Conservation (phyloP, 1,140 invertebrate species). For the Papilio glaucus region DNA sequence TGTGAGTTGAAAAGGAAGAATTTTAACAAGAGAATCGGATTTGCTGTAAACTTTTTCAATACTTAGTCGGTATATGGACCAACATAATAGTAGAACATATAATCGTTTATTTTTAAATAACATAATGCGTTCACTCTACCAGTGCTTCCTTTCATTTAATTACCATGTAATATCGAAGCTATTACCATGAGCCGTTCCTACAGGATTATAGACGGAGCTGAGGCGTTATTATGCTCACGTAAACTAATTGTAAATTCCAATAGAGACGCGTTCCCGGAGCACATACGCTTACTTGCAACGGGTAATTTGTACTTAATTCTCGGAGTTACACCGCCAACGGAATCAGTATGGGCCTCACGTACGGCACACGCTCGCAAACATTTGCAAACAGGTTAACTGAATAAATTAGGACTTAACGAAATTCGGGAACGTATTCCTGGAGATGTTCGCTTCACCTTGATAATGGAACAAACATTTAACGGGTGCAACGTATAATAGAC, state of each 20-base stretch:
- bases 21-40: too few species aligned
- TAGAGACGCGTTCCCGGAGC: constrained; percentile 9
- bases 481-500: too few species aligned
- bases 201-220: background rate
- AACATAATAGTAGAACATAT: too few species aligned
- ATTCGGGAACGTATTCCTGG: constrained; percentile 10
- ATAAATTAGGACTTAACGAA: constrained; percentile 27
- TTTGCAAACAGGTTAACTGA: constrained; percentile 30
- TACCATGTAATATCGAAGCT: constrained; percentile 21
- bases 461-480: too few species aligned
- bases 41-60: too few species aligned
- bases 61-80: too few species aligned
- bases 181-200: constrained; percentile 6
- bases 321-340: constrained; percentile 25
- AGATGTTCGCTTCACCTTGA: background rate
- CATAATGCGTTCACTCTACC: too few species aligned
- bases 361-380: constrained; percentile 23
- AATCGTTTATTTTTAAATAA: too few species aligned
- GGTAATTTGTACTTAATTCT: constrained; percentile 34
- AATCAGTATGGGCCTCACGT: constrained; percentile 28
- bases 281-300: constrained; percentile 24
- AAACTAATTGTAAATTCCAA: constrained; percentile 33
- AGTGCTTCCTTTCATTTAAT: constrained; percentile 1
- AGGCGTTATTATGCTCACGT: constrained; percentile 27
- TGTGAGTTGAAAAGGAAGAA: too few species aligned